Conservation (phyloP, 2,888 invertebrate species). For the Aleiodes alternator region DNA sequence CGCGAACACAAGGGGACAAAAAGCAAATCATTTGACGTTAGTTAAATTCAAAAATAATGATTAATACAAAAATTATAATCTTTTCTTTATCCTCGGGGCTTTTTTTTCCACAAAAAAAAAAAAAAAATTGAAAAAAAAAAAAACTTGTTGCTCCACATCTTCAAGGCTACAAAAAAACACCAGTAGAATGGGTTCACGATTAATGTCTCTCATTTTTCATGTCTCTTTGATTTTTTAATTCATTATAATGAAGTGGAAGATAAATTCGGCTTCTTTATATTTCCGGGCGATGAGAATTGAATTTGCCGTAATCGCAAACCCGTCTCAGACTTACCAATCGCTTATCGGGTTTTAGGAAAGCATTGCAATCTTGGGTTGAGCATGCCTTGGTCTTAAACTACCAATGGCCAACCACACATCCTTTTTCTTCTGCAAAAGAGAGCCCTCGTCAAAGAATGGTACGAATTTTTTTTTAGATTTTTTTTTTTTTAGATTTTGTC, state of each 20-base stretch:
- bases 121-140: conserved; percentile 46
- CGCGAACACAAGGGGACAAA: conserved; percentile 75
- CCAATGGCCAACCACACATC: conserved; percentile 75
- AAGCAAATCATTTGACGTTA: conserved; percentile 73
- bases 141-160: conserved; percentile 40
- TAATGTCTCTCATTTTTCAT: background rate
- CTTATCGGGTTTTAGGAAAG: conserved; percentile 74
- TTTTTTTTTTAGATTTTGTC: conserved; percentile 37
- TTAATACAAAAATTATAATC: conserved; percentile 38
- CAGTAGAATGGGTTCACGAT: background rate
- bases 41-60: conserved; percentile 57
- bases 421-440: conserved; percentile 75
- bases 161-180: background rate
- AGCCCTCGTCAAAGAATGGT: conserved; percentile 74
- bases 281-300: conserved; percentile 13
- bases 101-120: conserved; percentile 37
- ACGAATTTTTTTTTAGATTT: conserved; percentile 59
- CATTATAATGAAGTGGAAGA: background rate
- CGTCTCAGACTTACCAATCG: conserved; percentile 73
- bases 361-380: conserved; percentile 75
- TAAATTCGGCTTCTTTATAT: background rate
- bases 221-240: background rate
- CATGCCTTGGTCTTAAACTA: conserved; percentile 75
- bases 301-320: conserved; percentile 61
- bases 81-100: conserved; percentile 42